These are phyloP conservation scores for Barypeithes pellucidus DNA, from an alignment of 2,888 invertebrate species.

Conservation along the genomic window DNA sequence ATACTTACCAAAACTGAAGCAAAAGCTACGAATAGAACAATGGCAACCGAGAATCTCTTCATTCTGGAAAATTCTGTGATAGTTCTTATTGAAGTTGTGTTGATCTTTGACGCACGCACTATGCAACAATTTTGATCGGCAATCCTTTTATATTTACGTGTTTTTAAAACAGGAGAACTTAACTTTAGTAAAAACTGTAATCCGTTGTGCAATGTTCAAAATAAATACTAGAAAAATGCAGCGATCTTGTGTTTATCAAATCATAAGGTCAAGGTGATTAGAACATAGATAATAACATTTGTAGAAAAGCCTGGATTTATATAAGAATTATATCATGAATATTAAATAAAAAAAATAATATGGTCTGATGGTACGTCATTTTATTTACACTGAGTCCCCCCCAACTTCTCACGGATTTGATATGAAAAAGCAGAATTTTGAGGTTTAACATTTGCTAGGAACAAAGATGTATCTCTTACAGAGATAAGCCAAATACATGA, in stretches of 20 bases:
- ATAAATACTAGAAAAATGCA: not conserved
- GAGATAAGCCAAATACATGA: too few species aligned
- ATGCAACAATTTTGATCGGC: not conserved
- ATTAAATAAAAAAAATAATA: too few species aligned
- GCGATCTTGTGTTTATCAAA: not conserved
- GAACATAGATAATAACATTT: too few species aligned
- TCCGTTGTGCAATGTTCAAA: not conserved
- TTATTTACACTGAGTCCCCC: too few species aligned
- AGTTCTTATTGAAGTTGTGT: not conserved
- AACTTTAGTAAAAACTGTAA: not conserved
- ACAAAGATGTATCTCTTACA: too few species aligned
- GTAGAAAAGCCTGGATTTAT: too few species aligned
- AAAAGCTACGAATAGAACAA: not conserved
- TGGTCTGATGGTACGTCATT: too few species aligned
- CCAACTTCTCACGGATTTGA: too few species aligned
- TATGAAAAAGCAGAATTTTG: too few species aligned
- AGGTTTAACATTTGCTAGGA: too few species aligned
- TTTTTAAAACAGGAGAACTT: not conserved
- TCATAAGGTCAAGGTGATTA: not conserved
- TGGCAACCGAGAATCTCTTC: not conserved
- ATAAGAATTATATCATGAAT: too few species aligned
- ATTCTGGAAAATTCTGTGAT: not conserved
- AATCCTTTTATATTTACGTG: constrained; percentile 3
- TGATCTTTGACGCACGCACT: not conserved
- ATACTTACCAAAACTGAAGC: constrained; percentile 16